Evolutionary conservation across 2,113 vertebrate genomes (phyloP).

Genomic region (Chionodraco myersi): DNA sequence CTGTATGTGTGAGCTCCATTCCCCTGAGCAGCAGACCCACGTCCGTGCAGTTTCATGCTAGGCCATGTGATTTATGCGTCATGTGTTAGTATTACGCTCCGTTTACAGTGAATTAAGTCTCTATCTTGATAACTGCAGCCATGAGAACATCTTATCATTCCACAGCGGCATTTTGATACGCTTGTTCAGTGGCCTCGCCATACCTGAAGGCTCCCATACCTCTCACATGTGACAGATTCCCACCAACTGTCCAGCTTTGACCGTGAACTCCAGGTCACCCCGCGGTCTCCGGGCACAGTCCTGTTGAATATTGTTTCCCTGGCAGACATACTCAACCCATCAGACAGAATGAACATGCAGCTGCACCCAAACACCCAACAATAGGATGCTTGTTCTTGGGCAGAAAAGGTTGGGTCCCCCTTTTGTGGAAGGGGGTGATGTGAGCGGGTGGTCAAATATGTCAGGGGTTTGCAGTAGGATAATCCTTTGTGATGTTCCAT

Average conservation of each 20-base stretch:
- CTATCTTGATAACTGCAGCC: conserved; percentile 50
- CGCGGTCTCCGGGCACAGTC: conserved; percentile 32
- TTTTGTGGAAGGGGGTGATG: conserved; percentile 69
- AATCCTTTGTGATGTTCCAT: conserved; percentile 67
- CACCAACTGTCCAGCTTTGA: conserved; percentile 60
- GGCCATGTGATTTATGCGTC: conserved; percentile 47
- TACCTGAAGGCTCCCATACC: conserved; percentile 56
- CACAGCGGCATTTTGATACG: conserved; percentile 28
- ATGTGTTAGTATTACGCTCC: conserved; percentile 12
- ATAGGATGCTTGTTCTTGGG: conserved; percentile 78
- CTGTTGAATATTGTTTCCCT: conserved; percentile 68
- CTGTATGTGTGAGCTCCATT: conserved; percentile 17
- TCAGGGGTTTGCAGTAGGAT: conserved; percentile 64
- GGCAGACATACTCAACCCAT: conserved; percentile 66
- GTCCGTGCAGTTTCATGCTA: conserved; percentile 25
- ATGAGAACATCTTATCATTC: conserved; percentile 54
- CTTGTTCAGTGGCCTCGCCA: conserved; percentile 29
- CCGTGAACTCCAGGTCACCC: conserved; percentile 67
- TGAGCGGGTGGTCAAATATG: conserved; percentile 69
- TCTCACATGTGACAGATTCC: conserved; percentile 58
- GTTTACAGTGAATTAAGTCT: conserved; percentile 64
- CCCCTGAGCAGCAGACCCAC: background rate
- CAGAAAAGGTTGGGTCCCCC: conserved; percentile 62
- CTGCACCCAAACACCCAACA: conserved; percentile 81
- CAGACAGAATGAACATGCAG: conserved; percentile 76